Base-by-base conservation (phyloP, 53 echinoderm and acorn worm genomes). In the Arbacia lixula region DNA sequence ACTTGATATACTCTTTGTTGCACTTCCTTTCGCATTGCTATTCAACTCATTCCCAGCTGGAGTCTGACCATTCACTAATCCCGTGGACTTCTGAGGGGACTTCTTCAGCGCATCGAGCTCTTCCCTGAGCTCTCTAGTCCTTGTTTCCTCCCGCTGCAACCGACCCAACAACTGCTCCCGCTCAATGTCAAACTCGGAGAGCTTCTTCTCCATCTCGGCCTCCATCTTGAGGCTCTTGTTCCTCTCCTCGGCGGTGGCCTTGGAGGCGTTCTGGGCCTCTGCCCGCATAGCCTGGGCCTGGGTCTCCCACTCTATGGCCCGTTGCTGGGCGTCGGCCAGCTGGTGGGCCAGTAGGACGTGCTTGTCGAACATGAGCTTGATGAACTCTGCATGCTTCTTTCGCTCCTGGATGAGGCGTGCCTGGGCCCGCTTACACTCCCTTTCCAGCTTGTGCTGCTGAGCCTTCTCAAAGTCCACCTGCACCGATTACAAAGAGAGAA, bases 401-500 rank as follows among this genome's bases (percentile, higher is more conserved):
- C 93, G 77, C 65, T 96, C 96, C 67, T 96, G 91, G 9, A 89
- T 86, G 40, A 96, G 55, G 4, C 87, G 80, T 36, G 78, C 65
- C 72, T 96, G 96, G 40, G 91, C 82, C 68, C 93, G 50, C 87
- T 93, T 96, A 31, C 87, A 93, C 58, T 96, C 96, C 36, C 62
- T 89, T 83, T 96, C 96, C 72, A 96, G 75, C 71, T 96, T 96
- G 87, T 91, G 91, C 84, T 96, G 96, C 58, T 96, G 96, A 32
- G 96, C 93, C 36, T 93, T 96, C 60, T 96, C 96, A 93, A 96
- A 96, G 46, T 96, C 96, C 50, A 96, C 87, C 96, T 96, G 88
- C 12, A 77, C 26, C 3, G 51, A 74, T 66, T 22, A 63, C 32
- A 71, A 60, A 8, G 34, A 42, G 20, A 83, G 35, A 65, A 36